These are phyloP conservation scores for Mus musculus DNA, from an alignment of 2,113 vertebrate species.

Conservation along the genomic window GRCm39 chr3:41709001-41709500, in stretches of 20 bases:
- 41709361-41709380: not conserved
- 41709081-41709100: not conserved
- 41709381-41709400: not conserved
- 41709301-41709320: not conserved
- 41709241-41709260: not conserved
- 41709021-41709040: constrained; percentile 5
- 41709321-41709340: not conserved
- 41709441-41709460: not conserved
- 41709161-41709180: not conserved
- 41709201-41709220: not conserved
- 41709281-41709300: not conserved
- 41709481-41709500: not conserved
- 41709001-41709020: not conserved
- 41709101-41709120: not conserved
- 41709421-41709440: not conserved
- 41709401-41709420: not conserved
- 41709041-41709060: not conserved
- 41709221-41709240: not conserved
- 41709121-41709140: no score
- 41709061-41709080: not conserved
- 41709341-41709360: not conserved
- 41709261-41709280: no score
- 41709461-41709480: not conserved
- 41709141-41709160: not conserved
- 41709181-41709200: not conserved